Evolutionary conservation across 2,888 invertebrate species (phyloP), one percentile per base, ranked within the genome.

Genomic region (Andrena dorsata): DNA sequence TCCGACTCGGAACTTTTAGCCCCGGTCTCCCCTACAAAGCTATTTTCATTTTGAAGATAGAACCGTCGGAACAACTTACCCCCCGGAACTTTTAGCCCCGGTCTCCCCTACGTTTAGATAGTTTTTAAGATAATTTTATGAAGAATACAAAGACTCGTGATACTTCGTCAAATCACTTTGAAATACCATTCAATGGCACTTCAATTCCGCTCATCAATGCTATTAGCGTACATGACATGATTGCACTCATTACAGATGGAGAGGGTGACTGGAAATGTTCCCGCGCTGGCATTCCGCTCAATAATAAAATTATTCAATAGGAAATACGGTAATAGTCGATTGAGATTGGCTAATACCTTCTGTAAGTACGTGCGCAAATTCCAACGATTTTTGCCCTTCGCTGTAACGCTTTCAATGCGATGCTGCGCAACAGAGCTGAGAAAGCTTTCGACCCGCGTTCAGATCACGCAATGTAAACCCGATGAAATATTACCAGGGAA

Each of bases 241-340:
- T 76, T 58, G 32, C 49, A 51, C 64, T 49, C 41, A 49, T 58
- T 16, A 63, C 10, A 32, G 56, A 16, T 26, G 23, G 28, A 58
- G 61, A 69, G 68, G 47, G 30, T 8, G 69, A n/a, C 63, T 56
- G 10, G 30, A 76, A 79, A 58, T 23, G 79, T 69, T 76, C 76
- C 79, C 79, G 69, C 76, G 79, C 20, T 69, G 69, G 63, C 49
- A 13, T 69, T 63, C 47, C 26, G 20, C 28, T 75, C 35, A 58
- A 76, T 58, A 58, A 76, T 51, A 32, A 47, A 64, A 79, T 79
- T 35, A 64, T 69, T 76, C 76, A 64, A 76, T 76, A 28, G 49
- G 49, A 69, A 69, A 28, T 10, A 56, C 56, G 23, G 5, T 76
- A 51, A 64, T 28, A 20, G 26, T 51, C 64, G 10, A 28, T 69